Conservation (phyloP, 92 coral and sea anemone species). For the Palythoa grandiflora region DNA sequence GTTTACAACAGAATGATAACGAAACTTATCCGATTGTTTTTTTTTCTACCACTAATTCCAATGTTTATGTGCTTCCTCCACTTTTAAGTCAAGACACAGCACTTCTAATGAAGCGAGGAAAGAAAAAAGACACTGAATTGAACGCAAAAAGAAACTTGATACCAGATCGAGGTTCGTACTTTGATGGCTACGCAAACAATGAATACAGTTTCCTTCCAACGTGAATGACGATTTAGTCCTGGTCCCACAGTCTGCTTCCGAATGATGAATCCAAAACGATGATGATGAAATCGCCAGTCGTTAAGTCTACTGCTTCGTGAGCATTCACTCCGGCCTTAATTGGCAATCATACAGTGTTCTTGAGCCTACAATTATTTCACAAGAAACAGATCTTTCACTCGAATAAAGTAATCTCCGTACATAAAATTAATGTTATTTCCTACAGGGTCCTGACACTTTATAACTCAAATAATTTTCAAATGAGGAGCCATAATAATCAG, state of each 20-base stretch:
- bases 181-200: not conserved
- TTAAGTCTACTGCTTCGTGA: not conserved
- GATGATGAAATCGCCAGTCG: not conserved
- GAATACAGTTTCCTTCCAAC: not conserved
- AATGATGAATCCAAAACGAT: conserved; percentile 6
- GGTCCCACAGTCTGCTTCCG: not conserved
- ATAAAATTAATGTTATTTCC: not conserved
- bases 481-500: conserved; percentile 34
- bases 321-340: not conserved
- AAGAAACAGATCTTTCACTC: conserved; percentile 1
- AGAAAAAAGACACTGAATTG: not conserved
- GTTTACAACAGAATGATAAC: conserved; percentile 15
- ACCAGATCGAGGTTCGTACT: not conserved
- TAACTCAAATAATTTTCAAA: conserved; percentile 23
- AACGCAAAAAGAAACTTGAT: not conserved
- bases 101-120: not conserved
- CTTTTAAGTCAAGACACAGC: not conserved
- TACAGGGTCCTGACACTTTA: conserved; percentile 15
- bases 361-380: not conserved
- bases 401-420: not conserved
- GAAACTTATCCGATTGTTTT: not conserved
- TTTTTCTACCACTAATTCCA: not conserved
- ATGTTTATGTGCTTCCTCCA: not conserved
- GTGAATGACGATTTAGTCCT: not conserved
- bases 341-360: not conserved